Evolutionary conservation across 2,113 vertebrate genomes (phyloP), one percentile per base, ranked within the genome.

Genomic region (Scytalopus superciliaris): DNA sequence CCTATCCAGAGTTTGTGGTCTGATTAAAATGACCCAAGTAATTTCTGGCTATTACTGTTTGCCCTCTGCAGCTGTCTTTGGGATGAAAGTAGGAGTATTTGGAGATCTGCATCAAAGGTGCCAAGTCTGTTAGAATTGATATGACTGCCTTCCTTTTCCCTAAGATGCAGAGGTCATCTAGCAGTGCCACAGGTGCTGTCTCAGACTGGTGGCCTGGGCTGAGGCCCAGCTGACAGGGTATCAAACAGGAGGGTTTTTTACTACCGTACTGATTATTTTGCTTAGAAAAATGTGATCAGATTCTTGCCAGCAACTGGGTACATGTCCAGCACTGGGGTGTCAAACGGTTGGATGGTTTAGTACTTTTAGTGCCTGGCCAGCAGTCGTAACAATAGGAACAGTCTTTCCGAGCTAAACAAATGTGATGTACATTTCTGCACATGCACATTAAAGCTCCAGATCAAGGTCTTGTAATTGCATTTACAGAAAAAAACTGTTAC

Each of bases 191-290:
- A 93, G 57, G 62, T 87, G 53, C 62, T 93, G 56, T 64, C 62
- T 91, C 62, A 76, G 53, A 44, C 57, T 2, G 4, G 19, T 84
- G 85, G 44, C 30, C 49, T 94, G 73, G 56, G 89, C 74, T 91
- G 94, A 85, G 87, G 67, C 69, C 84, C 73, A 84, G 47, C 14
- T 95, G 75, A 86, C 84, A 90, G 78, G 82, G n/a, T 83, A 50
- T 55, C 74, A 62, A 44, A 72, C 40, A 82, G 63, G 45, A 80
- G 72, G 9, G 17, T 1, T 27, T 85, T 90, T 91, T 89, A 50
- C 18, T 63, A 40, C 45, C 66, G 76, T 66, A 22, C 39, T 55
- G 63, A 83, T 67, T 27, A 39, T 28, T 47, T 94, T 85, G 5
- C 82, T 70, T 83, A 67, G 84, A 73, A 77, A 77, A 95, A 74